phyloP scores from a whole-genome alignment of 2,888 invertebrate species.

The Cabera pusaria region DNA sequence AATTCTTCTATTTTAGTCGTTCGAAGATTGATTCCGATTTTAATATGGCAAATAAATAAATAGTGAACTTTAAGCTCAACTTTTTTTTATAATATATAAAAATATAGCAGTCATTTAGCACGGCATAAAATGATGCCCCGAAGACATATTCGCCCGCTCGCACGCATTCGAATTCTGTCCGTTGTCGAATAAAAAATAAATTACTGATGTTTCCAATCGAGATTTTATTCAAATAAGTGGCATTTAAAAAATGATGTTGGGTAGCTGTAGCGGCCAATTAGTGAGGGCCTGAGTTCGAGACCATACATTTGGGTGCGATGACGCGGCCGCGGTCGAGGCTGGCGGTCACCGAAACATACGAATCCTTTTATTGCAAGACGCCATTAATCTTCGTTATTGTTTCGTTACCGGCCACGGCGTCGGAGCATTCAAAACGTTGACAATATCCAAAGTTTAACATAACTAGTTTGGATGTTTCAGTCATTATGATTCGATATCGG shows the following conservation, averaged over 20 bases:
- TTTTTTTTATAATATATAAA: no score
- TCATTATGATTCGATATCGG: conserved; percentile 18
- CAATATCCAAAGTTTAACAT: conserved; percentile 5
- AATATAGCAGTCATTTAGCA: conserved; percentile 30
- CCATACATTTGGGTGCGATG: conserved; percentile 56
- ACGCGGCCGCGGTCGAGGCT: conserved; percentile 42
- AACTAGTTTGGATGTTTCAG: conserved; percentile 12
- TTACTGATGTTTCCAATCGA: conserved; percentile 35
- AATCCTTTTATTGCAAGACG: conserved; percentile 31
- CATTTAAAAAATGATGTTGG: conserved; percentile 39
- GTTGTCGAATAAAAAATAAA: conserved; percentile 32
- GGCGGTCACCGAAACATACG: conserved; percentile 40
- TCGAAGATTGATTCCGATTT: conserved; percentile 18
- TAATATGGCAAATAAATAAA: conserved; percentile 16
- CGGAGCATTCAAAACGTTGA: conserved; percentile 16
- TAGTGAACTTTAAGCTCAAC: conserved; percentile 22
- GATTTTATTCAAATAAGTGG: conserved; percentile 50
- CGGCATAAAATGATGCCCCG: conserved; percentile 39
- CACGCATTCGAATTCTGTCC: conserved; percentile 23
- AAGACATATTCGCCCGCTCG: conserved; percentile 31
- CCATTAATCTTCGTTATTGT: conserved; percentile 32
- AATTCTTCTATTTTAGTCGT: conserved; percentile 34
- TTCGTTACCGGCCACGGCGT: conserved; percentile 21
- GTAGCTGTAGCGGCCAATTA: conserved; percentile 45
- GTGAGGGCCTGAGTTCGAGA: conserved; percentile 42